phyloP scores from a whole-genome alignment of 2,888 invertebrate species.

The Ophonus ardosiacus region DNA sequence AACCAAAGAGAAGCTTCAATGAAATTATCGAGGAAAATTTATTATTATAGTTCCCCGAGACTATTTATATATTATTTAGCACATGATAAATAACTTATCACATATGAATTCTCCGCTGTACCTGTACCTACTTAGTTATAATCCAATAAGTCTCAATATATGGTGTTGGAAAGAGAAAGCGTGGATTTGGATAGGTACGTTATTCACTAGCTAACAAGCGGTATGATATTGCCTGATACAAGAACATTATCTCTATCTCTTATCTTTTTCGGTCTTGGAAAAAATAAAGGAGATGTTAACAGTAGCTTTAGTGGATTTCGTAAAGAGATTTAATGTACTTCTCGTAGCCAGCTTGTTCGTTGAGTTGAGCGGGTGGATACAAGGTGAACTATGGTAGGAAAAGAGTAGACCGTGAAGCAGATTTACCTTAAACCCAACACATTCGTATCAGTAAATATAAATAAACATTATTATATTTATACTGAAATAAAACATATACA shows the following conservation, averaged over 20 bases:
- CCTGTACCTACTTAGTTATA: conserved; percentile 1
- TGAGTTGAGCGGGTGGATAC: conserved; percentile 2
- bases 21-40: background rate
- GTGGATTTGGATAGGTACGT: background rate
- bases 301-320: conserved; percentile 57
- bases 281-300: conserved; percentile 57
- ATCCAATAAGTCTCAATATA: background rate
- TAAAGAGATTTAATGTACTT: conserved; percentile 57
- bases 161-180: conserved; percentile 10
- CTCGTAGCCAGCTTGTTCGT: background rate
- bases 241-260: conserved; percentile 48
- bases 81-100: conserved; percentile 8
- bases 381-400: conserved; percentile 23
- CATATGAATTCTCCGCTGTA: background rate
- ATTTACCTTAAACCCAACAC: too few species aligned
- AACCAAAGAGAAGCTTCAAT: too few species aligned
- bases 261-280: conserved; percentile 19
- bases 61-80: background rate
- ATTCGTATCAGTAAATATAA: too few species aligned
- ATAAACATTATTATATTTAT: too few species aligned
- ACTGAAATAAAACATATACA: too few species aligned
- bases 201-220: conserved; percentile 33
- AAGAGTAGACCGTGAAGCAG: background rate
- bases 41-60: background rate
- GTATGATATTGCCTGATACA: conserved; percentile 51